Evolutionary conservation across 92 coral and sea anemone species (phyloP).

Genomic region (Parazoanthus swiftii): DNA sequence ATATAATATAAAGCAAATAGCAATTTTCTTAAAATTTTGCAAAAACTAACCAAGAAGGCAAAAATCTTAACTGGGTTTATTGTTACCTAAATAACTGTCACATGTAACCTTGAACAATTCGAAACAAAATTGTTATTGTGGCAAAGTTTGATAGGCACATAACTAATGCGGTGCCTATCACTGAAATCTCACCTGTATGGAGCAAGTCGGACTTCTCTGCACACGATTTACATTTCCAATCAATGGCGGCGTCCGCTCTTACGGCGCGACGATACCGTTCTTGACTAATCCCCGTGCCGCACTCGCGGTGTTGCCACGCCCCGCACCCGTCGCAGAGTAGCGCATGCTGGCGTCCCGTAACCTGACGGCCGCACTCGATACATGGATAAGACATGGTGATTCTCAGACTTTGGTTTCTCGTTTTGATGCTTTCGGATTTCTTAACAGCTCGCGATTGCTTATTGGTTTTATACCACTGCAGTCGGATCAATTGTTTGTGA

Average conservation of each 20-base stretch:
- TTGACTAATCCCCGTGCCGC: background rate
- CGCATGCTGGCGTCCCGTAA: background rate
- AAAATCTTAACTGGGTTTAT: too few species aligned
- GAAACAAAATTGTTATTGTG: too few species aligned
- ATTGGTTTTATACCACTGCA: background rate
- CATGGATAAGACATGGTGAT: background rate
- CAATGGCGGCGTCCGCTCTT: background rate
- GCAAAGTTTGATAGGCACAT: too few species aligned
- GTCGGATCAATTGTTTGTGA: background rate
- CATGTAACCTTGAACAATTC: too few species aligned
- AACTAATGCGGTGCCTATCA: background rate
- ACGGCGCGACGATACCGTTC: background rate
- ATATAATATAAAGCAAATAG: too few species aligned
- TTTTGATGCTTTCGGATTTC: background rate
- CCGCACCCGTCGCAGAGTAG: background rate
- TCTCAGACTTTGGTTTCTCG: background rate
- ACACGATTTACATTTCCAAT: background rate
- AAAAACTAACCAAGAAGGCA: too few species aligned
- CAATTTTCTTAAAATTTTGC: too few species aligned
- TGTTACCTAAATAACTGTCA: too few species aligned
- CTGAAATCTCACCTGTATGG: background rate
- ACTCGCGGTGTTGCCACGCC: conserved; percentile 6
- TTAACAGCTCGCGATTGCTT: background rate
- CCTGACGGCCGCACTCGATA: background rate
- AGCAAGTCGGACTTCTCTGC: background rate